A percentile compares a stretch with the other conserved stretches of the same genome.
Evolutionary conservation across 2,797 vertebrate species (phyloP).

Genomic region (Thripadectes ignobilis): DNA sequence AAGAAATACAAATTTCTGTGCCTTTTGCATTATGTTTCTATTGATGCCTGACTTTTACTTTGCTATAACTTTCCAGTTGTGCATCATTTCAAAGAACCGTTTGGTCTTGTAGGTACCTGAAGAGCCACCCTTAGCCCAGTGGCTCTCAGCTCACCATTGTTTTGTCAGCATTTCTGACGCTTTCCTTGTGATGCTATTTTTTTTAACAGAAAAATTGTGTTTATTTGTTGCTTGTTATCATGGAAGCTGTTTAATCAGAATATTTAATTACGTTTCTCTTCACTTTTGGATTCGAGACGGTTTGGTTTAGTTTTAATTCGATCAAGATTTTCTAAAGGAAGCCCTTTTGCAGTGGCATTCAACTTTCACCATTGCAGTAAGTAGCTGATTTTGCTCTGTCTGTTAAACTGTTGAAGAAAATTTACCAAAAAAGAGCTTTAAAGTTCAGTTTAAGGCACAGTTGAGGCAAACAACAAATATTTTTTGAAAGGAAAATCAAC

Average conservation of each 20-base stretch:
- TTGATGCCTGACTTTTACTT: neutral
- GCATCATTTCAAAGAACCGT: neutral
- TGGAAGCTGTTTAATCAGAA: neutral
- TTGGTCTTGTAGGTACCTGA: neutral
- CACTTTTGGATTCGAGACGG: neutral
- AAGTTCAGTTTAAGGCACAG: neutral
- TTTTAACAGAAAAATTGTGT: neutral
- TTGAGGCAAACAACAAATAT: neutral
- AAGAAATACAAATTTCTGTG: neutral
- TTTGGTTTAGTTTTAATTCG: conserved; percentile 12
- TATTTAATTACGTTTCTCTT: conserved; percentile 1
- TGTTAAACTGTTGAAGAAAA: neutral
- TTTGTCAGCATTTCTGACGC: neutral
- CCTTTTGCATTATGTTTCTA: neutral
- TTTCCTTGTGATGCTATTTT: neutral
- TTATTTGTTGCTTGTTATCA: neutral
- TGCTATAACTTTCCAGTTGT: neutral
- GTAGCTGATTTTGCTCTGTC: neutral
- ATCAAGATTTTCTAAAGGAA: conserved; percentile 23
- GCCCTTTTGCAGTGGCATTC: neutral
- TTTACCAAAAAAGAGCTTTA: neutral
- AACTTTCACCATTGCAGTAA: neutral
- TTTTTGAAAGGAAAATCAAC: neutral
- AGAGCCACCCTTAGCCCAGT: neutral
- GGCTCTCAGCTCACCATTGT: neutral